A percentile compares a stretch with the other conserved stretches of the same genome.
phyloP scores from a whole-genome alignment of 2,888 invertebrate genomes.

The Megalurothrips usitatus region DNA sequence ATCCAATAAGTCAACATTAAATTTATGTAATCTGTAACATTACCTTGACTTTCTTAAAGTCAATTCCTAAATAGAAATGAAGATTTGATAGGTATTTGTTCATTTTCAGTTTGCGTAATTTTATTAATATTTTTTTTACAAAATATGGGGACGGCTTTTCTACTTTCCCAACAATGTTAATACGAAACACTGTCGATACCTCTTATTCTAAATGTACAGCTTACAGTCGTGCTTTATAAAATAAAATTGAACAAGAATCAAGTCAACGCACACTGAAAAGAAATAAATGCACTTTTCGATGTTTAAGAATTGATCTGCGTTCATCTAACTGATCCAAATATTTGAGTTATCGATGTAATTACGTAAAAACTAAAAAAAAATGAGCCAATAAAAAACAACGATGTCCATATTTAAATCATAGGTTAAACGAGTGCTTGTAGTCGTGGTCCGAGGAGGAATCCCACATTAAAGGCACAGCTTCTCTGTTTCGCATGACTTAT shows the following conservation, averaged over 20 bases:
- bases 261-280: too few relatives aligned
- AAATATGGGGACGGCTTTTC: conserved; percentile 19
- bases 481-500: not conserved
- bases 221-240: not conserved
- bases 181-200: not conserved
- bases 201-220: conserved; percentile 1
- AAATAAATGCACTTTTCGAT: too few relatives aligned
- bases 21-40: conserved; percentile 15
- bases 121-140: not conserved
- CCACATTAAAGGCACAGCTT: not conserved
- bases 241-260: too few relatives aligned
- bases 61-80: not conserved
- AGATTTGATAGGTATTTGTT: conserved; percentile 2
- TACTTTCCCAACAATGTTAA: conserved; percentile 4
- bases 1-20: not conserved
- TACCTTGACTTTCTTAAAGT: not conserved
- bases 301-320: too few relatives aligned
- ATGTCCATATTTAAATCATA: not conserved
- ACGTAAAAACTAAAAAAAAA: not conserved
- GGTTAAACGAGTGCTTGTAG: not conserved
- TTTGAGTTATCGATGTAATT: not conserved
- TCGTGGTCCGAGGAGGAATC: not conserved
- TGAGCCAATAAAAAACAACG: not conserved
- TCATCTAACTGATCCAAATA: too few relatives aligned
- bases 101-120: not conserved